Evolutionary conservation across 2,113 vertebrate genomes (phyloP).

Genomic region (Nettapus auritus): DNA sequence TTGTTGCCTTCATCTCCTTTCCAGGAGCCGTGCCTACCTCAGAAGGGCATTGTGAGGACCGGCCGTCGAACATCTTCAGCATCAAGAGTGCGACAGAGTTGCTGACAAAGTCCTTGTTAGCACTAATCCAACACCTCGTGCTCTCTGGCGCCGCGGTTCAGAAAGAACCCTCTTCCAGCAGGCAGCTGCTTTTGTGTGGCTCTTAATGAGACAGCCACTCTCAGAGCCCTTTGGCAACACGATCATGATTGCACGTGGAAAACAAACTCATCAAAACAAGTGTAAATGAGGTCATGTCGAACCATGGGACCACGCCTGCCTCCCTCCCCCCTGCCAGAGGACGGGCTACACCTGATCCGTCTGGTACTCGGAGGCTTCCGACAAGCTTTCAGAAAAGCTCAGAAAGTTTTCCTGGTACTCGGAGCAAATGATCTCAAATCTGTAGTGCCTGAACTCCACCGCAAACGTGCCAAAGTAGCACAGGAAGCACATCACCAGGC

Average conservation of each 20-base stretch:
- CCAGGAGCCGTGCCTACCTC: neutral
- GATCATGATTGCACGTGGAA: neutral
- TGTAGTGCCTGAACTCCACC: constrained; percentile 90
- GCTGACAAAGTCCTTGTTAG: neutral
- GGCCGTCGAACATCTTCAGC: neutral
- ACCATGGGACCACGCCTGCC: constrained; percentile 27
- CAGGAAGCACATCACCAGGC: constrained; percentile 89
- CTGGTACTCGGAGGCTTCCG: constrained; percentile 80
- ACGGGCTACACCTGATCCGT: constrained; percentile 81
- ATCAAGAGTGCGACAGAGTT: neutral
- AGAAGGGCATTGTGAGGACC: fast-evolving
- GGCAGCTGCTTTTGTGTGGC: neutral
- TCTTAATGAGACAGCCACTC: neutral
- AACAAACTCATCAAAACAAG: constrained; percentile 36
- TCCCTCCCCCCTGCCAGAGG: neutral
- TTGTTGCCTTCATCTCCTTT: neutral
- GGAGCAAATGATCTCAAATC: constrained; percentile 81
- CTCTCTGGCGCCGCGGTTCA: neutral
- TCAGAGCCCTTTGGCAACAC: constrained; percentile 24
- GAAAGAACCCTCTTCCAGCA: neutral
- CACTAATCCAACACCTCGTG: neutral
- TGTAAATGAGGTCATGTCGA: constrained; percentile 47
- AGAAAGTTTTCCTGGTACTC: constrained; percentile 81
- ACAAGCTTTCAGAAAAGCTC: constrained; percentile 79
- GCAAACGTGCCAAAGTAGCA: constrained; percentile 87